Percentiles rank a stretch among this genome's conserved stretches.
phyloP scores from a whole-genome alignment of 1,140 invertebrate species.

The Pseudomyrmex flavicornis region DNA sequence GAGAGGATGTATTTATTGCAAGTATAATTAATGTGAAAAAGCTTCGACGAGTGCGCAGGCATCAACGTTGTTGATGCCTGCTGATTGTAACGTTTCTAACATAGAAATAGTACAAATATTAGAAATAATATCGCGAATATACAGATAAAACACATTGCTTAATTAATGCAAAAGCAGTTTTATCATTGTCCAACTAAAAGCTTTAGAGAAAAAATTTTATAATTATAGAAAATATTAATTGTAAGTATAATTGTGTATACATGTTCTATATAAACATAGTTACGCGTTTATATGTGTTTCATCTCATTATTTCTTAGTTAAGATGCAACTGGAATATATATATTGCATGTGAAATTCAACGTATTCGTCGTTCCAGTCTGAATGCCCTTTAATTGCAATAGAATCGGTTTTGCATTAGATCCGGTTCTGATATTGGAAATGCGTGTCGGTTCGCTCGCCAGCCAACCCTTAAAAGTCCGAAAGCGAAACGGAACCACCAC shows the following conservation, averaged over 20 bases:
- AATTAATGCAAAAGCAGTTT: background rate
- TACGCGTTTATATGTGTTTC: too few relatives aligned
- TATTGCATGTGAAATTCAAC: background rate
- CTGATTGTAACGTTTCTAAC: too few relatives aligned
- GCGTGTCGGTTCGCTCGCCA: background rate
- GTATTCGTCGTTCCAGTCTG: background rate
- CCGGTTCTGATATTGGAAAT: background rate
- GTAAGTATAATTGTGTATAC: background rate
- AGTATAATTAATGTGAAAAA: constrained; percentile 34
- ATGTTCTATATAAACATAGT: background rate
- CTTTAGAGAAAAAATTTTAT: background rate
- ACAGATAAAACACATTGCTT: background rate
- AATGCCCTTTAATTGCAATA: constrained; percentile 13
- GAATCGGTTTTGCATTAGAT: constrained; percentile 12
- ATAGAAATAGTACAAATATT: background rate
- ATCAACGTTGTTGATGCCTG: too few relatives aligned
- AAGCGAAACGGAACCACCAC: constrained; percentile 45
- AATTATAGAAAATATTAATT: background rate
- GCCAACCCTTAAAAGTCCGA: constrained; percentile 23
- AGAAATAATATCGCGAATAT: background rate
- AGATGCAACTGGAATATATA: background rate
- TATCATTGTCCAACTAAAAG: too few relatives aligned
- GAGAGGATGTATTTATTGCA: constrained; percentile 6
- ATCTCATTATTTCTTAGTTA: background rate
- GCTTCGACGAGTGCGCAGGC: too few relatives aligned